Evolutionary conservation across 1,140 invertebrate genomes (phyloP).

Genomic region (Saccostrea echinata): DNA sequence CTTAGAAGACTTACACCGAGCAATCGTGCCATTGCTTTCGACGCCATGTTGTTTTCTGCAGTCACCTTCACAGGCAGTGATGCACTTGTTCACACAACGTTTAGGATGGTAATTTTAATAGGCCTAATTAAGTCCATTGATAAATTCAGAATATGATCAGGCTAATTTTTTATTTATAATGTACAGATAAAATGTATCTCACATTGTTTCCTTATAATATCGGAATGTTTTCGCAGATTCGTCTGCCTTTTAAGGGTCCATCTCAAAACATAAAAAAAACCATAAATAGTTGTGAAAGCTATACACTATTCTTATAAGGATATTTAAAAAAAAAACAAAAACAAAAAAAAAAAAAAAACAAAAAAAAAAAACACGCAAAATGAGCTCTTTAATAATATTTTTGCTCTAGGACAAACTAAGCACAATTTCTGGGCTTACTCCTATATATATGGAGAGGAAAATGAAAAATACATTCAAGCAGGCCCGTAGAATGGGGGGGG

Average conservation of each 20-base stretch:
- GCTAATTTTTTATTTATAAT: background rate
- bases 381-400: too few relatives aligned
- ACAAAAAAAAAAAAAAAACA: too few relatives aligned
- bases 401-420: too few relatives aligned
- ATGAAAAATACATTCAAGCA: too few relatives aligned
- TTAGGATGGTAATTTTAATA: background rate
- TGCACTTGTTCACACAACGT: background rate
- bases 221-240: background rate
- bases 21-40: background rate
- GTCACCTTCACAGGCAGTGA: slow-evolving; percentile 22
- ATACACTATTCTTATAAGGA: too few relatives aligned
- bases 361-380: too few relatives aligned
- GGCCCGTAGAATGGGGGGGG: too few relatives aligned
- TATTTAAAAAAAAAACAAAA: too few relatives aligned
- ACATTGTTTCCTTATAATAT: background rate
- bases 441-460: too few relatives aligned
- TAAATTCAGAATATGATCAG: too few relatives aligned
- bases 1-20: slow-evolving; percentile 9
- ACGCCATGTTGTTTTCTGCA: slow-evolving; percentile 43
- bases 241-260: background rate
- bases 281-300: background rate
- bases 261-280: background rate
- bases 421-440: too few relatives aligned
- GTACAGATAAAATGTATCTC: background rate
- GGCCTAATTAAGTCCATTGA: too few relatives aligned